Evolutionary conservation across 2,113 vertebrate species (phyloP), one percentile per base, ranked within the genome.

Genomic region (Nesoenas mayeri): DNA sequence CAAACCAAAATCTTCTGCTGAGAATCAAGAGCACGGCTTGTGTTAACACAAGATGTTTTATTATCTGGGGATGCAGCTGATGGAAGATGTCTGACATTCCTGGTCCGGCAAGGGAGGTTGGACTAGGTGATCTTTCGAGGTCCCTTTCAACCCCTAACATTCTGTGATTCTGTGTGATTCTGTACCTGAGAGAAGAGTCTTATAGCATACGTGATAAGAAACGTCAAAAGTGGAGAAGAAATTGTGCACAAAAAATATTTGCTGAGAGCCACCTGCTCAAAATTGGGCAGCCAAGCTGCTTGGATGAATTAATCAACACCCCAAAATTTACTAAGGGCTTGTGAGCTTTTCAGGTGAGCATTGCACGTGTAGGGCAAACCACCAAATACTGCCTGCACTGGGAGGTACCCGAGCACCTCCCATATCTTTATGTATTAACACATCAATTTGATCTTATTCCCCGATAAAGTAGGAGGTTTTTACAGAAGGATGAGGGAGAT

Each of bases 21-120:
- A 61, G 79, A 31, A 42, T 12, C 1, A 5, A 1, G 3, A 62
- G 22, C 51, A 38, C 5, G 0, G 0, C 31, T 18, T 1, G 1
- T 17, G 20, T 9, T 25, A 17, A 6, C 7, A 16, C 20, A 42
- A 91, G 42, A 11, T 6, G 12, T 11, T 85, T 75, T 10, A 25
- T 48, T 38, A 8, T 17, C 15, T 50, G 51, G 71, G 32, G 75
- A 42, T 25, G n/a, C 1, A 40, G 50, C 40, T 56, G 50, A 18
- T 65, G 72, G 54, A 54, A 90, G 29, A 31, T 19, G 25, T 22
- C 32, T 38, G 38, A 18, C 36, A 36, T 9, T 36, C 36, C 36
- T 36, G 36, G 7, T 36, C 36, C 36, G 36, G 36, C 36, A 36
- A 36, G 36, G 36, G 36, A 9, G 36, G 9, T 36, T 36, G 36